A percentile compares a stretch with the other conserved stretches of the same genome.
Evolutionary conservation across 2,113 vertebrate genomes (phyloP).

Genomic region (Psittacara wagleri): DNA sequence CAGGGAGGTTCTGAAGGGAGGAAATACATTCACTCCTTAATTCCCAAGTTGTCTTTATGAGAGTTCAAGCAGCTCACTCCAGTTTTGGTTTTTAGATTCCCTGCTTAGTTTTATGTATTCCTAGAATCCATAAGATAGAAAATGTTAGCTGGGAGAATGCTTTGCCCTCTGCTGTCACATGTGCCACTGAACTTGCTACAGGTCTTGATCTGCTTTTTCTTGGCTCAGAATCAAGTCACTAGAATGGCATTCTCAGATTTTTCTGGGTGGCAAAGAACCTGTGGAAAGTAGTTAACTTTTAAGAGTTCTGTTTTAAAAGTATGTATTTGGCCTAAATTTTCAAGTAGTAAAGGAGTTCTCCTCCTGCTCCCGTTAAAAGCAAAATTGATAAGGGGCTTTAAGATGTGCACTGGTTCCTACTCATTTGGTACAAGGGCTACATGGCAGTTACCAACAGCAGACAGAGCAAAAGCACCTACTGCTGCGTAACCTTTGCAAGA

Average conservation of each 20-base stretch:
- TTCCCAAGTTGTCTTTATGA: background rate
- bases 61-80: background rate
- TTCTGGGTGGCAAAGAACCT: slow-evolving; percentile 24
- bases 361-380: background rate
- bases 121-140: slow-evolving; percentile 37
- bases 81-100: background rate
- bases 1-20: background rate
- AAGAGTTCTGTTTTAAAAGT: background rate
- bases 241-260: background rate
- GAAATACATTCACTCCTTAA: background rate
- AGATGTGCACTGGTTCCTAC: background rate
- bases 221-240: background rate
- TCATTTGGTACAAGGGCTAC: background rate
- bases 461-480: background rate
- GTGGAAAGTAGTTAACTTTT: background rate
- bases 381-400: background rate
- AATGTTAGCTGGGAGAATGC: background rate
- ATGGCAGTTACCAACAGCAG: background rate
- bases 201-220: slow-evolving; percentile 15
- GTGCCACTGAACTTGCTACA: background rate
- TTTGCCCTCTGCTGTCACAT: background rate
- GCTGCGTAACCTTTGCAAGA: background rate
- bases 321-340: background rate
- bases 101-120: slow-evolving; percentile 5
- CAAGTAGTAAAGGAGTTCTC: background rate